Conservation (phyloP, 1,140 invertebrate species). For the Lysiphlebus fabarum region DNA sequence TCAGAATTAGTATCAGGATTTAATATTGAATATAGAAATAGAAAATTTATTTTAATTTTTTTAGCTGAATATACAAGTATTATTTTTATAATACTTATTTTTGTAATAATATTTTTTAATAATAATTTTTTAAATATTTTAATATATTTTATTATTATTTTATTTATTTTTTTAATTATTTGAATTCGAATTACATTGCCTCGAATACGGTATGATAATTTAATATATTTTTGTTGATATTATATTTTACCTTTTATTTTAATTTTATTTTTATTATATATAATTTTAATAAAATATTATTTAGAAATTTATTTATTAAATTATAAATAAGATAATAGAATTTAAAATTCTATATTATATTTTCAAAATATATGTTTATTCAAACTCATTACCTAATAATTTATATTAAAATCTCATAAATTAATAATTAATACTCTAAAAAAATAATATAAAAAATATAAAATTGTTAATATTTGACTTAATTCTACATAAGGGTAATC, state of each 20-base stretch:
- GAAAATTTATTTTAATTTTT: constrained; percentile 71
- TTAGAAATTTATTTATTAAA: constrained; percentile 1
- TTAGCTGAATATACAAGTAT: constrained; percentile 68
- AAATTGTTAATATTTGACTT: constrained; percentile 59
- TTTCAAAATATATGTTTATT: constrained; percentile 65
- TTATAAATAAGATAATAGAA: constrained; percentile 52
- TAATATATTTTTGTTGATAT: constrained; percentile 52
- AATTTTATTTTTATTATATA: constrained; percentile 33
- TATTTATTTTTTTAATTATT: constrained; percentile 59
- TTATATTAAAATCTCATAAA: constrained; percentile 37
- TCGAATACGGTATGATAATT: constrained; percentile 59
- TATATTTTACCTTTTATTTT: constrained; percentile 55
- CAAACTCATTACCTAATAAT: constrained; percentile 57
- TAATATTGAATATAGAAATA: constrained; percentile 70
- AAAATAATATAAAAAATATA: constrained; percentile 60
- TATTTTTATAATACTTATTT: constrained; percentile 64
- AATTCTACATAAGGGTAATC: constrained; percentile 61
- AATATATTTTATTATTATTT: constrained; percentile 55
- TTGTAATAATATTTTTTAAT: constrained; percentile 52
- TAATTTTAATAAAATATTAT: constrained; percentile 17
- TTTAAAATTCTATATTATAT: constrained; percentile 57
- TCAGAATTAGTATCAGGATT: constrained; percentile 73
- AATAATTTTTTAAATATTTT: constrained; percentile 54
- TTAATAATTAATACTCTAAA: constrained; percentile 37
- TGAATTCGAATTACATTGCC: constrained; percentile 59